phyloP scores from a whole-genome alignment of 2,888 invertebrate species.

The Netelia melanura region DNA sequence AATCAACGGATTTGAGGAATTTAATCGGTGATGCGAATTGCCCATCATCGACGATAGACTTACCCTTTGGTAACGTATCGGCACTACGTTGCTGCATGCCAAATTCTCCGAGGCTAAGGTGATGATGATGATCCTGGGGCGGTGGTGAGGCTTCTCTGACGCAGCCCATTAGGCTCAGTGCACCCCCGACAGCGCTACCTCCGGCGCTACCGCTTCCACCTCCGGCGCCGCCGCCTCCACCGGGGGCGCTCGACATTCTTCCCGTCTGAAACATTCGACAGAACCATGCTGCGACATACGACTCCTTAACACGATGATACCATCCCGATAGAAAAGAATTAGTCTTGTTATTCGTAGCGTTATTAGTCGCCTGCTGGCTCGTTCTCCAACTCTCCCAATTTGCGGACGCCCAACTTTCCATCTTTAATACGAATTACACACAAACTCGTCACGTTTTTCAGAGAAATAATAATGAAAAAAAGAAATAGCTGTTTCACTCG shows the following conservation, averaged over 20 bases:
- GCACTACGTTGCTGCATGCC: slow-evolving; percentile 76
- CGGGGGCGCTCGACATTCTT: slow-evolving; percentile 75
- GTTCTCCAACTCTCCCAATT: slow-evolving; percentile 59
- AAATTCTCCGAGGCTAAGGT: slow-evolving; percentile 76
- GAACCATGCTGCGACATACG: slow-evolving; percentile 77
- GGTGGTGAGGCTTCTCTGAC: slow-evolving; percentile 88
- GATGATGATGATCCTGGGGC: slow-evolving; percentile 87
- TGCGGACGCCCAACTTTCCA: slow-evolving; percentile 44
- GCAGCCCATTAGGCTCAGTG: slow-evolving; percentile 89
- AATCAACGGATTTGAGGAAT: not conserved
- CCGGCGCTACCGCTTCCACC: slow-evolving; percentile 78
- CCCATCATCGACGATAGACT: slow-evolving; percentile 54
- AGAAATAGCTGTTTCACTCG: not conserved
- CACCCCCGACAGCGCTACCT: slow-evolving; percentile 87
- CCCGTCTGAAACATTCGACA: slow-evolving; percentile 80
- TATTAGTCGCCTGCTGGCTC: slow-evolving; percentile 55
- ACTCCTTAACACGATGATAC: slow-evolving; percentile 77
- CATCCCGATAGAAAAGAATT: slow-evolving; percentile 73
- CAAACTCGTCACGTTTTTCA: not conserved
- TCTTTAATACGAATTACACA: slow-evolving; percentile 2
- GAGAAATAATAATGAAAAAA: not conserved
- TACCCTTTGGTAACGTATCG: slow-evolving; percentile 82
- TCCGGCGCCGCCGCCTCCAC: slow-evolving; percentile 83
- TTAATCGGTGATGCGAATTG: not conserved
- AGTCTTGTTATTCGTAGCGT: slow-evolving; percentile 57